Base-by-base conservation (phyloP, 2,888 invertebrate genomes). In the Oegoconia quadripuncta region DNA sequence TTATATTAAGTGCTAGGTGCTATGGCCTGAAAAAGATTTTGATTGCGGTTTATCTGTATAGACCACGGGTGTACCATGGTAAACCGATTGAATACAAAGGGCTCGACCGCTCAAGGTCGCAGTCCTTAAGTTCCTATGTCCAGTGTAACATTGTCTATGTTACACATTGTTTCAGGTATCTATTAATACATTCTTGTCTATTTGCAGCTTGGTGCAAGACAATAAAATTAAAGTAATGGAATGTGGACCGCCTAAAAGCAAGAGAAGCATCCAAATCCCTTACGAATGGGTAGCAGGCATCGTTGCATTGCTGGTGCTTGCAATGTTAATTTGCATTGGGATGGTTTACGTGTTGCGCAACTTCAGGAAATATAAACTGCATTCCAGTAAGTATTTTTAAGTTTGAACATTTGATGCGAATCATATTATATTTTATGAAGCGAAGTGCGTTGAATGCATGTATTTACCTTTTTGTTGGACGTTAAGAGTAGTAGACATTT, bases 351-450 rank as follows among this genome's bases (percentile, higher is more conserved):
- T 59, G 25, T 53, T 68, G 8, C 53, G 61, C 9, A 59, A 63
- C 41, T 58, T 52, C 4, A 44, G 57, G 25, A 55, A 56, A 7
- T 53, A 61, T 34, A 64, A 65, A 38, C 54, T 65, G 15, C 37
- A 57, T n/a, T 48, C 64, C 3, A 55, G 70, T 70, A 34, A 67
- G 65, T 64, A 28, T n/a, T n/a, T n/a, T n/a, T n/a, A n/a, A n/a
- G n/a, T n/a, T n/a, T n/a, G n/a, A n/a, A n/a, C n/a, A n/a, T n/a
- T n/a, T n/a, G n/a, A n/a, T n/a, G n/a, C n/a, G n/a, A n/a, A n/a
- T n/a, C n/a, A n/a, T n/a, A n/a, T n/a, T n/a, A n/a, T n/a, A n/a
- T n/a, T n/a, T n/a, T n/a, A n/a, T n/a, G n/a, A n/a, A n/a, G n/a
- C n/a, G n/a, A n/a, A n/a, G n/a, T n/a, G n/a, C n/a, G n/a, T n/a